Conservation (phyloP, 2,797 vertebrate genomes). For the Channa striata region DNA sequence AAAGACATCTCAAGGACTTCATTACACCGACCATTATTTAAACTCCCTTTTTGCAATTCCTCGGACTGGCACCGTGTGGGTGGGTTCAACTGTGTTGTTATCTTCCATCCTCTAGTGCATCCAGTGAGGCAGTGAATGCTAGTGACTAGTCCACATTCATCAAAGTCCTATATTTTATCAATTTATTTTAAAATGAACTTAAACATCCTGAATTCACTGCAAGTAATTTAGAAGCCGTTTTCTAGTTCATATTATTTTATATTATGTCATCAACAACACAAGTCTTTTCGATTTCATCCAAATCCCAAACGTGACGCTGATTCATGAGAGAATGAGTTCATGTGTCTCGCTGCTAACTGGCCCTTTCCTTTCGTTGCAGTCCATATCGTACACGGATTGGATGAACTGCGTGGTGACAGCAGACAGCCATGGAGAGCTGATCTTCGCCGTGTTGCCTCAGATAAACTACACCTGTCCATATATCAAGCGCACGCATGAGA, state of each 20-base stretch:
- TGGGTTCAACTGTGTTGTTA: slow-evolving; percentile 73
- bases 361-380: slow-evolving; percentile 79
- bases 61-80: slow-evolving; percentile 91
- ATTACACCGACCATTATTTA: slow-evolving; percentile 89
- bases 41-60: slow-evolving; percentile 88
- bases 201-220: too few species aligned
- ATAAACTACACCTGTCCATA: slow-evolving; percentile 76
- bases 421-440: slow-evolving; percentile 90
- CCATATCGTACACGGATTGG: slow-evolving; percentile 93
- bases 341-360: neutral
- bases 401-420: slow-evolving; percentile 86
- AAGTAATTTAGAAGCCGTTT: too few species aligned
- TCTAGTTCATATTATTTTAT: too few species aligned
- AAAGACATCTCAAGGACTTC: slow-evolving; percentile 89
- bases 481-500: slow-evolving; percentile 84
- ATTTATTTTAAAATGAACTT: too few species aligned
- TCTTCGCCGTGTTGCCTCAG: slow-evolving; percentile 86
- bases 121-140: too few species aligned
- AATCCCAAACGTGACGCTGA: neutral
- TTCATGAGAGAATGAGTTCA: neutral
- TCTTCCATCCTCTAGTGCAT: neutral
- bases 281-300: neutral
- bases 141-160: too few species aligned
- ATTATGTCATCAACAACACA: too few species aligned
- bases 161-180: too few species aligned